Conservation (phyloP, 1,140 invertebrate genomes). For the Penaeus chinensis region DNA sequence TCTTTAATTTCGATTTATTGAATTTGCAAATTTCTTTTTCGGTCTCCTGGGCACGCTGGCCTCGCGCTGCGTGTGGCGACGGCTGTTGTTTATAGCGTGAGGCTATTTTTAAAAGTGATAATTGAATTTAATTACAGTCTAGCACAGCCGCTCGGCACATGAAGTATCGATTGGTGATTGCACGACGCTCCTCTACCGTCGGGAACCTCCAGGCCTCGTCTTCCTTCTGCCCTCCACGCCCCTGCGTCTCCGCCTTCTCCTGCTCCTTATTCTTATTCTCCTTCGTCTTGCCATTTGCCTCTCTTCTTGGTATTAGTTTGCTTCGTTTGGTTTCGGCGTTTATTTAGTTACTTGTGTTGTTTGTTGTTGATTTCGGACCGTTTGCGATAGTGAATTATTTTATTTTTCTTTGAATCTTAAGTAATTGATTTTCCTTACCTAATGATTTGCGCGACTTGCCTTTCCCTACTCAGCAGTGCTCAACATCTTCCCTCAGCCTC, state of each 20-base stretch:
- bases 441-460: too few relatives aligned
- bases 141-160: constrained; percentile 56
- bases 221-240: not conserved
- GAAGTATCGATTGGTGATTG: constrained; percentile 61
- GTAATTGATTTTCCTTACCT: too few relatives aligned
- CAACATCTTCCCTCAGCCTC: too few relatives aligned
- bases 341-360: too few relatives aligned
- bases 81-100: not conserved
- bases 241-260: not conserved
- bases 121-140: constrained; percentile 60
- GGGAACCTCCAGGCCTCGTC: constrained; percentile 52
- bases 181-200: constrained; percentile 42
- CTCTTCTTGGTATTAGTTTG: not conserved
- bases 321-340: too few relatives aligned
- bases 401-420: too few relatives aligned
- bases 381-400: too few relatives aligned
- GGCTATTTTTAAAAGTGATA: constrained; percentile 42
- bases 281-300: too few relatives aligned
- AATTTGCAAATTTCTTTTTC: constrained; percentile 1
- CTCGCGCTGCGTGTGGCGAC: not conserved
- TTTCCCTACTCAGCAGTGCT: too few relatives aligned
- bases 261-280: not conserved
- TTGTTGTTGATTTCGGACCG: too few relatives aligned
- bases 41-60: not conserved
- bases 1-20: constrained; percentile 52